Percentiles rank a stretch among this genome's conserved stretches.
These are phyloP conservation scores for Hylaea fasciaria DNA, from an alignment of 2,888 invertebrate species.

Conservation along the genomic window DNA sequence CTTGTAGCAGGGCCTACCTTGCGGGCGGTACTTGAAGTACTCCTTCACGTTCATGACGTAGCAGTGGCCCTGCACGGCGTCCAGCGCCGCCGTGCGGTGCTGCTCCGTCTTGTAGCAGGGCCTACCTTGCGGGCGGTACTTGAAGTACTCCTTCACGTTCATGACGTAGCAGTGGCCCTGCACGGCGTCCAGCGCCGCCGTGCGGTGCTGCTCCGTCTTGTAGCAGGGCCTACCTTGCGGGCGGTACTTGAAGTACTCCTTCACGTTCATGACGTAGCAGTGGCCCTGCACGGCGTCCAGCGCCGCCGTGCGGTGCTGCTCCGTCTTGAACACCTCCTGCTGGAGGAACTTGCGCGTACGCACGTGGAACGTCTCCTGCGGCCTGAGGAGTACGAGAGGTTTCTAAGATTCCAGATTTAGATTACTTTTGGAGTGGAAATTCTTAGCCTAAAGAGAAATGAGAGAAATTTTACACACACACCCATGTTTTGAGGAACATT, in stretches of 20 bases:
- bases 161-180: conserved; percentile 96
- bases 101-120: too few species aligned
- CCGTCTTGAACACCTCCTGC: conserved; percentile 98
- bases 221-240: conserved; percentile 87
- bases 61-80: too few species aligned
- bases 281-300: conserved; percentile 93
- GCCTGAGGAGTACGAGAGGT: conserved; percentile 80
- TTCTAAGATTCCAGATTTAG: too few species aligned
- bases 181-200: conserved; percentile 93
- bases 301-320: conserved; percentile 92
- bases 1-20: too few species aligned
- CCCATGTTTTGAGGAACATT: too few species aligned
- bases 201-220: conserved; percentile 86
- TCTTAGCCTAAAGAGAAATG: too few species aligned
- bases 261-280: conserved; percentile 97
- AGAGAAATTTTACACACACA: too few species aligned
- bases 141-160: conserved; percentile 97
- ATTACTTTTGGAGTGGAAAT: too few species aligned
- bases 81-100: too few species aligned
- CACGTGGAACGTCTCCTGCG: conserved; percentile 98
- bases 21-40: too few species aligned
- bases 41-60: too few species aligned
- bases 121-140: conserved; percentile 91
- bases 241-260: conserved; percentile 95
- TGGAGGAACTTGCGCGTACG: conserved; percentile 97